Conservation (phyloP, 2,113 vertebrate genomes). For the Caracal caracal region DNA sequence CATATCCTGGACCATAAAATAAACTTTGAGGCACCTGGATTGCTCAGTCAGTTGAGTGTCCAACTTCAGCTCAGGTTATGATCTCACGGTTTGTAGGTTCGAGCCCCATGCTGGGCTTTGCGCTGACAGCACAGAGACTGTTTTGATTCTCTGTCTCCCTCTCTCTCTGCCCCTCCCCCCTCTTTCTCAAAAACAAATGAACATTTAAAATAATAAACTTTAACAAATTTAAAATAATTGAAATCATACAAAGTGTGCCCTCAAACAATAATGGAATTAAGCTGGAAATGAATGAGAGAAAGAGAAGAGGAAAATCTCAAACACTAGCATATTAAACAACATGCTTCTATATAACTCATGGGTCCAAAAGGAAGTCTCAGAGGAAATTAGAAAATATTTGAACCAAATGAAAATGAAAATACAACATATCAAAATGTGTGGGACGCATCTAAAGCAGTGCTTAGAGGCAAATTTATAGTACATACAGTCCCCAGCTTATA, state of each 20-base stretch:
- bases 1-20: not conserved
- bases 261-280: constrained; percentile 4
- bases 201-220: not conserved
- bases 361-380: not conserved
- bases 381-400: constrained; percentile 33
- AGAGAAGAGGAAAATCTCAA: constrained; percentile 18
- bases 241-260: not conserved
- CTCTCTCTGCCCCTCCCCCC: too few relatives aligned
- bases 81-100: too few relatives aligned
- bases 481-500: not conserved
- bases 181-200: too few relatives aligned
- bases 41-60: too few relatives aligned
- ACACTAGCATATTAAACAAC: not conserved
- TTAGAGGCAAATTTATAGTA: not conserved
- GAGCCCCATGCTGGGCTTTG: too few relatives aligned
- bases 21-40: not conserved
- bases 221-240: constrained; percentile 3
- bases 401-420: constrained; percentile 52
- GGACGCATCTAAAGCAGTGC: not conserved
- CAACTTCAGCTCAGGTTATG: too few relatives aligned
- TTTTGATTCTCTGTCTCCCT: too few relatives aligned
- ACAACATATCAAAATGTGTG: not conserved
- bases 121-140: too few relatives aligned
- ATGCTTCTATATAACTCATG: not conserved
- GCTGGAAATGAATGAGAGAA: not conserved